A percentile compares a stretch with the other conserved stretches of the same genome.
Conservation (phyloP, 2,888 invertebrate species). For the Portevinia maculata region DNA sequence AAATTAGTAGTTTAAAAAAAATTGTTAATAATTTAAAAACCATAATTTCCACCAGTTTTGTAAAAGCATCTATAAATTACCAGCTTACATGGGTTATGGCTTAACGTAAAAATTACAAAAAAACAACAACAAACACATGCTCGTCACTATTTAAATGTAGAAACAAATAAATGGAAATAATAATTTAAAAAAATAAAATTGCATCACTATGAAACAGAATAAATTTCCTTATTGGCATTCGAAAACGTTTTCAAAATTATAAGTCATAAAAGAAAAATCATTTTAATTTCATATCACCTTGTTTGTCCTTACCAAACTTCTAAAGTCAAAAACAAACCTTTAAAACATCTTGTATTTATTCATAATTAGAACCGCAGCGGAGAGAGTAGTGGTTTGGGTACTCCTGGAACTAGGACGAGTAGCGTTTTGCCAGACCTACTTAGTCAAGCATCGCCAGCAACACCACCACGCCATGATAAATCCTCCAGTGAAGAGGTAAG, state of each 20-base stretch:
- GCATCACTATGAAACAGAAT: slow-evolving; percentile 37
- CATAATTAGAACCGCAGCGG: slow-evolving; percentile 80
- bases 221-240: slow-evolving; percentile 74
- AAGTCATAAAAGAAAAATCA: slow-evolving; percentile 54
- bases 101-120: slow-evolving; percentile 29
- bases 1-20: background rate
- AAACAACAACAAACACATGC: slow-evolving; percentile 52
- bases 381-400: slow-evolving; percentile 84
- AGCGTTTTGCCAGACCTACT: slow-evolving; percentile 97
- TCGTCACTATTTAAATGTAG: slow-evolving; percentile 47
- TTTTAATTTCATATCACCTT: slow-evolving; percentile 54
- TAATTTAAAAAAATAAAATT: slow-evolving; percentile 23
- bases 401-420: slow-evolving; percentile 91
- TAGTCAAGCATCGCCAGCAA: slow-evolving; percentile 93
- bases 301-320: slow-evolving; percentile 41
- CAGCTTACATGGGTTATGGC: slow-evolving; percentile 55
- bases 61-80: slow-evolving; percentile 25
- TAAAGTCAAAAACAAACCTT: slow-evolving; percentile 52
- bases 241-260: slow-evolving; percentile 40
- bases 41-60: slow-evolving; percentile 44
- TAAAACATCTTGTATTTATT: slow-evolving; percentile 73
- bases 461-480: slow-evolving; percentile 94
- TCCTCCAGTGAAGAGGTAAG: slow-evolving; percentile 97
- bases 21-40: background rate
- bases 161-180: slow-evolving; percentile 28